Evolutionary conservation across 2,113 vertebrate species (phyloP).

Genomic region (Cepphus grylle): DNA sequence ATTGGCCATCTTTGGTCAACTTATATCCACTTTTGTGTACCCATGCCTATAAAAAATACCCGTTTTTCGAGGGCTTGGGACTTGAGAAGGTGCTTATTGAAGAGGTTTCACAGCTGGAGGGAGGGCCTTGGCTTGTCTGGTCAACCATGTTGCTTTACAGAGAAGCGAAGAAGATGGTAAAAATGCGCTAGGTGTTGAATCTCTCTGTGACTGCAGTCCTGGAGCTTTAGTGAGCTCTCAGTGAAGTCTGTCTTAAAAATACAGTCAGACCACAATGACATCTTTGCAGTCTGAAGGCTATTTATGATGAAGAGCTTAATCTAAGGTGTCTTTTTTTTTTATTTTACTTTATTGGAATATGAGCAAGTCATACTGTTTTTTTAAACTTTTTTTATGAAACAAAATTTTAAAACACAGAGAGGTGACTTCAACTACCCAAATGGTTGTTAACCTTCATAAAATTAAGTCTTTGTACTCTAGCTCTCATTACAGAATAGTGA

Average conservation of each 20-base stretch:
- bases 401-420: neutral
- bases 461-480: neutral
- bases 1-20: accelerated
- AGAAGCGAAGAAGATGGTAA: neutral
- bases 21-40: neutral
- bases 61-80: accelerated
- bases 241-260: neutral
- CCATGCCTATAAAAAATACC: neutral
- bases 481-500: neutral
- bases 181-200: neutral
- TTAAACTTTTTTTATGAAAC: neutral
- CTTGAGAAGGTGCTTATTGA: neutral
- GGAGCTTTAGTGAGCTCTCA: neutral
- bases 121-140: neutral
- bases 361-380: neutral
- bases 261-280: neutral
- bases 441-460: neutral
- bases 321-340: neutral
- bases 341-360: neutral
- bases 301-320: neutral
- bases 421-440: neutral
- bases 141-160: accelerated
- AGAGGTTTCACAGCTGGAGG: neutral
- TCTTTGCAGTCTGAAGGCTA: neutral
- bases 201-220: neutral